Evolutionary conservation across 37 sponge, comb jelly and placozoan species (phyloP).

Genomic region (Tethya wilhelma): DNA sequence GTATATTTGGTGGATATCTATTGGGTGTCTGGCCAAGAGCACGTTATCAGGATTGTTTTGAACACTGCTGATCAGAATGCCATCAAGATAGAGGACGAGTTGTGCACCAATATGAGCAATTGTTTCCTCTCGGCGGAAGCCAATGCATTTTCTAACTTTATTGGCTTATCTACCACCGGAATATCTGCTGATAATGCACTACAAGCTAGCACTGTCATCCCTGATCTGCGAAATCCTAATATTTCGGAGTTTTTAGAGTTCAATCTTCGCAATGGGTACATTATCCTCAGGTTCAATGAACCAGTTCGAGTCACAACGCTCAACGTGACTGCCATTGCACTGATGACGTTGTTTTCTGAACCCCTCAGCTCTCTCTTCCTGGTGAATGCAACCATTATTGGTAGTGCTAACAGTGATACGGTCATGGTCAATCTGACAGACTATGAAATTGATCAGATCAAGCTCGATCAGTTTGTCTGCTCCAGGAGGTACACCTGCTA

Average conservation of each 20-base stretch:
- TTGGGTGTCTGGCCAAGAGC: background rate
- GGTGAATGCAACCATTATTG: slow-evolving; percentile 38
- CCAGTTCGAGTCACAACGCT: slow-evolving; percentile 65
- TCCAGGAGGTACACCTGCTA: slow-evolving; percentile 80
- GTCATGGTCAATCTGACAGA: slow-evolving; percentile 52
- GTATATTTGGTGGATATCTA: too few species aligned
- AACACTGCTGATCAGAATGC: slow-evolving; percentile 7
- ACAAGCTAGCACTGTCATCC: slow-evolving; percentile 38
- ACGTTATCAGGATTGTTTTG: background rate
- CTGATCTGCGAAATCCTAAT: slow-evolving; percentile 55
- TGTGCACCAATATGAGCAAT: slow-evolving; percentile 48
- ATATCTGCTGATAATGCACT: slow-evolving; percentile 48
- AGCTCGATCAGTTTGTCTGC: slow-evolving; percentile 67
- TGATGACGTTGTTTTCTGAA: slow-evolving; percentile 62
- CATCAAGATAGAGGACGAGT: slow-evolving; percentile 24
- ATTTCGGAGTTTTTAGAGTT: slow-evolving; percentile 65
- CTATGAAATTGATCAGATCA: slow-evolving; percentile 53
- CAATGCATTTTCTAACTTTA: slow-evolving; percentile 44
- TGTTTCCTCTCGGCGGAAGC: slow-evolving; percentile 64
- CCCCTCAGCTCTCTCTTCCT: slow-evolving; percentile 49
- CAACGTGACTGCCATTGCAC: slow-evolving; percentile 41
- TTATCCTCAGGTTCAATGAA: slow-evolving; percentile 77
- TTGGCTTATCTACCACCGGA: slow-evolving; percentile 16
- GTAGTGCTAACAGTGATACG: slow-evolving; percentile 14
- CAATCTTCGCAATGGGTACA: slow-evolving; percentile 59